phyloP scores from a whole-genome alignment of 2,113 vertebrate genomes.

The Aspidoscelis tigris region DNA sequence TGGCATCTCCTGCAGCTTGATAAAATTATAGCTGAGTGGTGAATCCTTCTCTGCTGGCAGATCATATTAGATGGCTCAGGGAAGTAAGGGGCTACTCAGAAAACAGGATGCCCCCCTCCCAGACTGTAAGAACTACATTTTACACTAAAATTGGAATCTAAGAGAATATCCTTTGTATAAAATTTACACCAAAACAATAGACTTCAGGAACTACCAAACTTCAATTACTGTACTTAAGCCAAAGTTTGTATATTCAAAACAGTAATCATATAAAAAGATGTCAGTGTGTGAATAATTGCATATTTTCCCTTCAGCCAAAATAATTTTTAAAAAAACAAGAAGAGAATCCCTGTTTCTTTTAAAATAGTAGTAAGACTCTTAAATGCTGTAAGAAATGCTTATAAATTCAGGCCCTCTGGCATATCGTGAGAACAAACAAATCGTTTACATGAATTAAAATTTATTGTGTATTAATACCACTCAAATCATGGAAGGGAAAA shows the following conservation, averaged over 20 bases:
- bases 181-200: constrained; percentile 4
- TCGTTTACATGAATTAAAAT: neutral
- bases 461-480: too few species aligned
- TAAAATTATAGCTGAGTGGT: too few species aligned
- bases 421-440: neutral
- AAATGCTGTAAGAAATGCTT: neutral
- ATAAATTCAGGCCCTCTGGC: neutral
- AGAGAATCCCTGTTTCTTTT: neutral
- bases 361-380: neutral
- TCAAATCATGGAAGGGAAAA: too few species aligned
- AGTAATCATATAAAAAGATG: constrained; percentile 12
- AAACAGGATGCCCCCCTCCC: too few species aligned
- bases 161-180: too few species aligned
- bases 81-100: too few species aligned
- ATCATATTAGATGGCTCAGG: too few species aligned
- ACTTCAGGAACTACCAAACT: constrained; percentile 9
- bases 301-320: neutral
- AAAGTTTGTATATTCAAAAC: neutral
- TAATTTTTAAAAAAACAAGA: neutral
- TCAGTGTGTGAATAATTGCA: neutral
- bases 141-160: too few species aligned
- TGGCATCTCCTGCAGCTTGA: too few species aligned
- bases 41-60: too few species aligned
- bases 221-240: fast-evolving
- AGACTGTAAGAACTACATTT: too few species aligned